Percentiles rank a stretch among this genome's conserved stretches.
phyloP scores from a whole-genome alignment of 2,797 vertebrate species.

The Xenopus petersii region DNA sequence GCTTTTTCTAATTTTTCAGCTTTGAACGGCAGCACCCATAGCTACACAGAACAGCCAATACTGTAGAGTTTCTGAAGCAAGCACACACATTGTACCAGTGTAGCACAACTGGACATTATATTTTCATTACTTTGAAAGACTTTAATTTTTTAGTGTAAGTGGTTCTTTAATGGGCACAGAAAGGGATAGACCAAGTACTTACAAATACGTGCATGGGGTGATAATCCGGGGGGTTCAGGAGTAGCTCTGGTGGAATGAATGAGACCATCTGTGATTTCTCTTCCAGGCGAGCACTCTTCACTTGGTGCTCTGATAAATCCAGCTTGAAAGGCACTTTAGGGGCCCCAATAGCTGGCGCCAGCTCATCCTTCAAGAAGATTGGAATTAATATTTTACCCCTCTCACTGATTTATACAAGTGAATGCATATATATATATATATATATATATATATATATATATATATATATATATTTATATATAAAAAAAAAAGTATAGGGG shows the following conservation, averaged over 20 bases:
- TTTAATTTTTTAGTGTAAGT: too few relatives aligned
- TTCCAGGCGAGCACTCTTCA: conserved; percentile 6
- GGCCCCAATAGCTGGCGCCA: conserved; percentile 50
- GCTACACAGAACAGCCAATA: too few relatives aligned
- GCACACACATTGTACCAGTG: too few relatives aligned
- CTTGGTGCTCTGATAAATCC: neutral
- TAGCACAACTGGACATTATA: too few relatives aligned
- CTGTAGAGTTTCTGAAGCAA: too few relatives aligned
- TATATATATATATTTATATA: too few relatives aligned
- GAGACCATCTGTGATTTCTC: conserved; percentile 44
- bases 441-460: too few relatives aligned
- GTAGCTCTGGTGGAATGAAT: conserved; percentile 58
- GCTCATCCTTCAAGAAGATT: conserved; percentile 64
- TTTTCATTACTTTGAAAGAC: too few relatives aligned
- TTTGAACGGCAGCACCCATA: too few relatives aligned
- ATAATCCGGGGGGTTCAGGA: conserved; percentile 54
- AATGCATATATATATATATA: too few relatives aligned
- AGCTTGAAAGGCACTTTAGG: conserved; percentile 16
- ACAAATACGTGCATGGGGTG: conserved; percentile 68
- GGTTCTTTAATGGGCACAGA: too few relatives aligned
- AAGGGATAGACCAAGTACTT: conserved; percentile 51
- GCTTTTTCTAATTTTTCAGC: too few relatives aligned
- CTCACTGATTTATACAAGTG: neutral
- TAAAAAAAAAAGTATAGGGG: neutral
- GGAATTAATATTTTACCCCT: neutral